A percentile compares a stretch with the other conserved stretches of the same genome.
Evolutionary conservation across 1,140 invertebrate species (phyloP).

Genomic region (Drosophila pachea): DNA sequence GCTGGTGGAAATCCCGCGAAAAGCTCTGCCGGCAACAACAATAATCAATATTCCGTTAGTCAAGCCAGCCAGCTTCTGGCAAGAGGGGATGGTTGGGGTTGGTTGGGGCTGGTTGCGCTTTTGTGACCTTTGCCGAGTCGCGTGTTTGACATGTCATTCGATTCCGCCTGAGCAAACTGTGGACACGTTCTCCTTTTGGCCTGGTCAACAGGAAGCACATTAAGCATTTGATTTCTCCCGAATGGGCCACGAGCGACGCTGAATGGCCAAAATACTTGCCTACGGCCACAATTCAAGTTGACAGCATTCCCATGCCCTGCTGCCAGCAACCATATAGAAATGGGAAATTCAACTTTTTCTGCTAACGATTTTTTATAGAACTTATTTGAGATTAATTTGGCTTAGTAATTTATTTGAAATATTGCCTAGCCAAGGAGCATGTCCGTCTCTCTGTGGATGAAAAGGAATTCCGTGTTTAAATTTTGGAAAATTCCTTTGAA

Average conservation of each 20-base stretch:
- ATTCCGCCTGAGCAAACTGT: slow-evolving; percentile 51
- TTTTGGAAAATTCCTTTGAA: slow-evolving; percentile 1
- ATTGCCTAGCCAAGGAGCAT: too few relatives aligned
- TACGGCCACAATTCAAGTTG: slow-evolving; percentile 56
- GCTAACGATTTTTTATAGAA: too few relatives aligned
- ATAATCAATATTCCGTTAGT: slow-evolving; percentile 68
- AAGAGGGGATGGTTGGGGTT: background rate
- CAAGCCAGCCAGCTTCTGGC: slow-evolving; percentile 13
- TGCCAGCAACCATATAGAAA: slow-evolving; percentile 22
- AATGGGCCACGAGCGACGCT: slow-evolving; percentile 26
- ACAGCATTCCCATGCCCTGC: slow-evolving; percentile 45
- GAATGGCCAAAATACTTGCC: slow-evolving; percentile 45
- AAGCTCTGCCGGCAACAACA: slow-evolving; percentile 54
- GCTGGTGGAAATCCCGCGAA: slow-evolving; percentile 64
- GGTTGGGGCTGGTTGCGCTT: background rate
- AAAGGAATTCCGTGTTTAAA: too few relatives aligned
- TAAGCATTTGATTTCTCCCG: slow-evolving; percentile 48
- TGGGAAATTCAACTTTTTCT: too few relatives aligned
- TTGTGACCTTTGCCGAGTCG: slow-evolving; percentile 34
- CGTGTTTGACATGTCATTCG: slow-evolving; percentile 73
- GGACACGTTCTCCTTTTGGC: slow-evolving; percentile 36
- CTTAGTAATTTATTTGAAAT: too few relatives aligned
- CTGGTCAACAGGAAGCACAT: slow-evolving; percentile 72
- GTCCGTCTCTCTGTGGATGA: too few relatives aligned
- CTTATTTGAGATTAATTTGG: too few relatives aligned